Conservation (phyloP, 2,888 invertebrate genomes). For the Clanis bilineata region DNA sequence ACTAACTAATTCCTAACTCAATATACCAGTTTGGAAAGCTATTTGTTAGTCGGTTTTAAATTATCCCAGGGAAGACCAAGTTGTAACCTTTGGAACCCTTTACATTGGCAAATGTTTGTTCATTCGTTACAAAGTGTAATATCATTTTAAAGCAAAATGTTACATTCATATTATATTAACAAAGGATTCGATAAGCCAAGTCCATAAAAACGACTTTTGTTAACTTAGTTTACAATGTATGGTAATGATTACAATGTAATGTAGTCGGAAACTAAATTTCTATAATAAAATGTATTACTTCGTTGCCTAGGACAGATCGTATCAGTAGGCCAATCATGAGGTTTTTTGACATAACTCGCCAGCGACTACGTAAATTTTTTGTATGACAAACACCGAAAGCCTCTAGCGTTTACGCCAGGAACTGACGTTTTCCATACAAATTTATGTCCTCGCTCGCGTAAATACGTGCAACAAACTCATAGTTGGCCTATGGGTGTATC, state of each 20-base stretch:
- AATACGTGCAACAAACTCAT: too few species aligned
- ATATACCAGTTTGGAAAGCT: neutral
- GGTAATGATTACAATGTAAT: constrained; percentile 30
- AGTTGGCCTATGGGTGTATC: too few species aligned
- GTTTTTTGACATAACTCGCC: too few species aligned
- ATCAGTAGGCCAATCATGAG: too few species aligned
- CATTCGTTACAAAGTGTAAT: constrained; percentile 14
- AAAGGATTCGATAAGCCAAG: constrained; percentile 12
- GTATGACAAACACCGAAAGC: too few species aligned
- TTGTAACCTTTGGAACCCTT: neutral
- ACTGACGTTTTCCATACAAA: too few species aligned
- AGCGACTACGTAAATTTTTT: too few species aligned
- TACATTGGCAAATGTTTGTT: constrained; percentile 6
- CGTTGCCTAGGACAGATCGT: too few species aligned
- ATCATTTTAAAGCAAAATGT: constrained; percentile 14
- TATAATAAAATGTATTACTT: neutral
- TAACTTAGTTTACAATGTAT: constrained; percentile 12
- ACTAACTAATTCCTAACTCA: neutral
- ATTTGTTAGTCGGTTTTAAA: neutral
- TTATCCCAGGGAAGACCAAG: neutral
- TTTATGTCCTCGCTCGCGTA: too few species aligned
- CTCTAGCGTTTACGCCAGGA: too few species aligned
- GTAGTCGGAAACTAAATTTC: neutral
- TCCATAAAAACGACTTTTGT: constrained; percentile 36
- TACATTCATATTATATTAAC: constrained; percentile 13